Conservation (phyloP, 64 coral and sea anemone genomes). For the Pachyseris speciosa region DNA sequence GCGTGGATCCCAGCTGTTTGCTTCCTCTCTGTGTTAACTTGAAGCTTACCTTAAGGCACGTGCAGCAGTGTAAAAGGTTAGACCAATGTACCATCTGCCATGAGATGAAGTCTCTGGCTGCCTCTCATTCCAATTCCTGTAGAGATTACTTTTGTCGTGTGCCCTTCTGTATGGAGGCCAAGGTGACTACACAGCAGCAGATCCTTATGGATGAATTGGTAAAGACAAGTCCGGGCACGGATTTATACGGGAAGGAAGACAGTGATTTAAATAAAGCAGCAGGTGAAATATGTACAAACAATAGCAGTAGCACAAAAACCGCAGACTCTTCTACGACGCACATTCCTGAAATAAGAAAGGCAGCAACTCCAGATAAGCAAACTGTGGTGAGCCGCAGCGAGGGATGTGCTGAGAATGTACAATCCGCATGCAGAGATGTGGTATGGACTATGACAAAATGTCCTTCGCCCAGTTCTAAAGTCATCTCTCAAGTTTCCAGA, state of each 20-base stretch:
- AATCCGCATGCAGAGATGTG: too few species aligned
- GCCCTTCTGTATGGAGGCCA: slow-evolving; percentile 33
- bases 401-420: neutral
- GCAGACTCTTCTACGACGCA: too few species aligned
- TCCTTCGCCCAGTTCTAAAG: neutral
- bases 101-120: slow-evolving; percentile 14
- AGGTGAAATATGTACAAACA: neutral
- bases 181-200: slow-evolving; percentile 14
- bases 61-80: neutral
- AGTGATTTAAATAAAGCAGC: neutral
- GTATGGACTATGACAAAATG: too few species aligned
- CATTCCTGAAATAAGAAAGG: neutral
- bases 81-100: slow-evolving; percentile 14
- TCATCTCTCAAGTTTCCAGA: neutral
- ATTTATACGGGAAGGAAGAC: neutral
- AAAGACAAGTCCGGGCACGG: neutral
- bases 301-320: neutral
- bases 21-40: slow-evolving; percentile 34
- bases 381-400: neutral
- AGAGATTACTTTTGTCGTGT: slow-evolving; percentile 19
- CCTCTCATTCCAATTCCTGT: slow-evolving; percentile 21
- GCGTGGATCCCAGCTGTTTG: neutral
- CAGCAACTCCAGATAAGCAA: neutral
- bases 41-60: slow-evolving; percentile 21
- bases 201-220: slow-evolving; percentile 21